phyloP scores from a whole-genome alignment of 2,888 invertebrate species.

The Myathropa florea region DNA sequence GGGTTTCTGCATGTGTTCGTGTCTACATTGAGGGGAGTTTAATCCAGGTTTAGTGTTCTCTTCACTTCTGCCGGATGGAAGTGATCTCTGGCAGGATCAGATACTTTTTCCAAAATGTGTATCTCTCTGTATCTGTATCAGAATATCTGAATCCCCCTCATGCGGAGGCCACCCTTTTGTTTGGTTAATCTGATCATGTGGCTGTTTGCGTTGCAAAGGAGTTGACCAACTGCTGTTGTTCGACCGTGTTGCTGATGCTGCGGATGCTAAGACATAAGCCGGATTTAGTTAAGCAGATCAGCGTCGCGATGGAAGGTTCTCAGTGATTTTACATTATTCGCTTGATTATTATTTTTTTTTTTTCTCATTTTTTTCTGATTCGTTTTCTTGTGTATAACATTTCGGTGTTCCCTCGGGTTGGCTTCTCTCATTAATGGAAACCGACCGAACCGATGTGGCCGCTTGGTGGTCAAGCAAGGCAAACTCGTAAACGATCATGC shows the following conservation, averaged over 20 bases:
- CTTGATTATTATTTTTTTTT: constrained; percentile 56
- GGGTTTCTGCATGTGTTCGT: not conserved
- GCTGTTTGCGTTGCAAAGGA: constrained; percentile 55
- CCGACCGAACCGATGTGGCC: not conserved
- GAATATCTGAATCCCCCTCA: constrained; percentile 11
- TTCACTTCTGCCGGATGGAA: constrained; percentile 48
- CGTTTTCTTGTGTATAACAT: constrained; percentile 26
- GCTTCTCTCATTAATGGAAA: constrained; percentile 57
- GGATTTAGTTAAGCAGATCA: constrained; percentile 81
- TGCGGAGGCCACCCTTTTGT: constrained; percentile 57
- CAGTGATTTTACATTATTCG: constrained; percentile 71
- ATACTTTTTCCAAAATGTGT: constrained; percentile 20
- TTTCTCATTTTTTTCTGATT: not conserved
- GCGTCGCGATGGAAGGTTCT: constrained; percentile 72
- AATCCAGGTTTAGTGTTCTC: constrained; percentile 62
- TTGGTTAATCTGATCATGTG: constrained; percentile 68
- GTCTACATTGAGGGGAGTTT: constrained; percentile 36
- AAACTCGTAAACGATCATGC: constrained; percentile 55
- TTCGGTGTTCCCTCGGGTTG: constrained; percentile 39
- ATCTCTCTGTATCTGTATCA: constrained; percentile 41
- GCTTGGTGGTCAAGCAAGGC: constrained; percentile 40
- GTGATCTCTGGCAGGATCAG: constrained; percentile 65
- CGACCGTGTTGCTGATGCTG: constrained; percentile 56
- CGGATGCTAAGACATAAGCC: constrained; percentile 76
- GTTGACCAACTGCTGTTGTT: constrained; percentile 66